phyloP scores from a whole-genome alignment of 1,140 invertebrate genomes.

The Brachionus rotundiformis region DNA sequence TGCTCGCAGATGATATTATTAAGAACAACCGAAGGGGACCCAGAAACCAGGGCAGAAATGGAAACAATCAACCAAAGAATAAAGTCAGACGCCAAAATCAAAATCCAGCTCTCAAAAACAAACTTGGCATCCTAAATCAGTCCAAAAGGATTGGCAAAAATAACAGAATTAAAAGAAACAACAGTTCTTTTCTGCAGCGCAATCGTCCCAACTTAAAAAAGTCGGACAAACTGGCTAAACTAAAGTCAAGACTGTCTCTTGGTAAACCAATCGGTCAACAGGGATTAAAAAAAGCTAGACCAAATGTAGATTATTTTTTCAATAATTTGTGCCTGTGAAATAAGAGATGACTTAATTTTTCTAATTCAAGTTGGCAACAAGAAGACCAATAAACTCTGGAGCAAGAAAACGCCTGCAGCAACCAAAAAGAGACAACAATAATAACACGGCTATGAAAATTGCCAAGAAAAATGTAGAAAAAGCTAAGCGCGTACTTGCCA shows the following conservation, averaged over 20 bases:
- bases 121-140: background rate
- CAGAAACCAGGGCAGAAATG: background rate
- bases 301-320: background rate
- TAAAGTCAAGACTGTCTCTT: background rate
- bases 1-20: constrained; percentile 38
- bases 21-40: background rate
- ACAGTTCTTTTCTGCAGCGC: background rate
- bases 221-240: background rate
- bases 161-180: constrained; percentile 23
- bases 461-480: constrained; percentile 46
- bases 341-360: background rate
- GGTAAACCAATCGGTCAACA: background rate
- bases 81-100: background rate
- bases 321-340: background rate
- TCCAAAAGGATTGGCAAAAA: background rate
- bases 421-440: background rate
- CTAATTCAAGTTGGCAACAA: background rate
- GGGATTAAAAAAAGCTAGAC: background rate
- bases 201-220: background rate
- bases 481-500: constrained; percentile 15
- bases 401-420: background rate
- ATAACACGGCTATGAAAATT: background rate
- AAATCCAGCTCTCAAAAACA: background rate
- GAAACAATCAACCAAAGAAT: background rate
- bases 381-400: background rate